These are phyloP conservation scores for Microcebus jonahi DNA, from an alignment of 2,113 vertebrate species.

Conservation along the genomic window DNA sequence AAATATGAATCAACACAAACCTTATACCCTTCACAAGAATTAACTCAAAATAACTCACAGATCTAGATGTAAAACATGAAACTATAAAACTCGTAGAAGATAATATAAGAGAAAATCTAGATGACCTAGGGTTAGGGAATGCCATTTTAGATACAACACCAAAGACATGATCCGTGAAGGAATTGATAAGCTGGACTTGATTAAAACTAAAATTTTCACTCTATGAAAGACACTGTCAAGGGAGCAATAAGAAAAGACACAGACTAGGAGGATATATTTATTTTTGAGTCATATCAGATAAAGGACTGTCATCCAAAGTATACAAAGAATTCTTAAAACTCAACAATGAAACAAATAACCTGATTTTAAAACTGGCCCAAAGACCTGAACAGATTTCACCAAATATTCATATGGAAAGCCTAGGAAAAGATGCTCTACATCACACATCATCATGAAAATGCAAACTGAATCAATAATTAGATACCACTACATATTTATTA, in stretches of 20 bases:
- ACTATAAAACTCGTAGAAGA: background rate
- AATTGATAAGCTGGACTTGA: background rate
- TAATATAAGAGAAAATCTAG: background rate
- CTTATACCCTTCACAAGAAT: background rate
- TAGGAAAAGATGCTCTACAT: background rate
- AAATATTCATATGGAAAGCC: background rate
- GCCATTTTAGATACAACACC: background rate
- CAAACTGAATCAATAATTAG: background rate
- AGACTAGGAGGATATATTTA: too few relatives aligned
- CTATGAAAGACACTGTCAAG: background rate
- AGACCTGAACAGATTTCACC: background rate
- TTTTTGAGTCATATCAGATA: background rate
- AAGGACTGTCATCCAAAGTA: background rate
- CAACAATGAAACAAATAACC: background rate
- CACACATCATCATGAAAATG: background rate
- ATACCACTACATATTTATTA: background rate
- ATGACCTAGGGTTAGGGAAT: background rate
- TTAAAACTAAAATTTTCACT: background rate
- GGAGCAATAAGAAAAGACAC: background rate
- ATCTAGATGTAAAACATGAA: background rate
- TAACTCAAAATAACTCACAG: background rate
- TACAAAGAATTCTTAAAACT: background rate
- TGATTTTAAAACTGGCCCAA: background rate
- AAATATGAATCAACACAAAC: background rate
- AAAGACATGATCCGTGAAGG: background rate